Conservation (phyloP, 2,888 invertebrate genomes). For the Brachypalpus laphriformis region DNA sequence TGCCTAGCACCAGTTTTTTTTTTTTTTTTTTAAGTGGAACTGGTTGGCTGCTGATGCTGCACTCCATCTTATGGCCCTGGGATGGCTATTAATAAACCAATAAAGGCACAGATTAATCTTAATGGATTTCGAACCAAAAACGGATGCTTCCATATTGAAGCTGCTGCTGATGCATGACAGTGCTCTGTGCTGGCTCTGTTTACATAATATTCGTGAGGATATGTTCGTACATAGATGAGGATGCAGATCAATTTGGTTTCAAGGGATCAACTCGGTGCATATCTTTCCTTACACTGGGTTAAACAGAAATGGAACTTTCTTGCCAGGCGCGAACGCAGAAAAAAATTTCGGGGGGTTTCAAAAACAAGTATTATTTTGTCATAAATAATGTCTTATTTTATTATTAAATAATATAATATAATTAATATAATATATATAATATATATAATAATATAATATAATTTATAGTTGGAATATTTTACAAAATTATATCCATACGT, state of each 20-base stretch:
- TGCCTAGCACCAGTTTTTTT: constrained; percentile 15
- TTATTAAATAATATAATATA: too few species aligned
- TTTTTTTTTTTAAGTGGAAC: too few species aligned
- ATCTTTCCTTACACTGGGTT: constrained; percentile 18
- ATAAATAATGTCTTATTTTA: too few species aligned
- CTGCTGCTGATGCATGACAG: constrained; percentile 20
- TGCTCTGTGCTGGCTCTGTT: constrained; percentile 21
- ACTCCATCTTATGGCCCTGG: constrained; percentile 47
- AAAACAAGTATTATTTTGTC: too few species aligned
- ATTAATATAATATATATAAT: too few species aligned
- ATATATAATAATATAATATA: too few species aligned
- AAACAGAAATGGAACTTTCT: too few species aligned
- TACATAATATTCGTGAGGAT: constrained; percentile 51
- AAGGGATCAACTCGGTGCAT: constrained; percentile 18
- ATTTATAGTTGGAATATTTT: too few species aligned
- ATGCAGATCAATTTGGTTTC: constrained; percentile 38
- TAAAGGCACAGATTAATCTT: constrained; percentile 66
- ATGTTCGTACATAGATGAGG: neutral
- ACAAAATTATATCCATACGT: too few species aligned
- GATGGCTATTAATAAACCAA: constrained; percentile 66
- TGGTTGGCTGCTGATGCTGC: constrained; percentile 20
- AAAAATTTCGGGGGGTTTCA: too few species aligned
- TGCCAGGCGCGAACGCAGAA: too few species aligned
- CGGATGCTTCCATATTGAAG: constrained; percentile 52
- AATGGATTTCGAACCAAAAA: constrained; percentile 61